Conservation (phyloP, 2,113 vertebrate genomes). For the Pelusios castaneus region DNA sequence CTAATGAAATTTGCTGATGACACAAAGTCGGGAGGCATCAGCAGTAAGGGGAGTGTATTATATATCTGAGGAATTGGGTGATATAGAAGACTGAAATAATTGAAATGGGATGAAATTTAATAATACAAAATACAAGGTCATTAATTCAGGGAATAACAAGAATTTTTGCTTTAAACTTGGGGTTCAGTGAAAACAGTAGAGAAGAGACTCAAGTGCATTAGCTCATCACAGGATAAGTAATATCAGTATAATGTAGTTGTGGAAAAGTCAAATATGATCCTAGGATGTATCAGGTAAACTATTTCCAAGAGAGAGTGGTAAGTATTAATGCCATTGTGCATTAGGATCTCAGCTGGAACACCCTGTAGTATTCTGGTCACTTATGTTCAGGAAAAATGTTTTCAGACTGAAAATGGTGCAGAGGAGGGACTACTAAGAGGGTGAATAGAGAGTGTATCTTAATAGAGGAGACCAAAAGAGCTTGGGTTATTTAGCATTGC, state of each 20-base stretch:
- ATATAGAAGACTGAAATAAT: not conserved
- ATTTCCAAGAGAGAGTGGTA: not conserved
- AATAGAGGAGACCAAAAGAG: not conserved
- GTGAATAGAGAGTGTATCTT: not conserved
- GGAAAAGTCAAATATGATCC: not conserved
- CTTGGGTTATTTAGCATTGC: not conserved
- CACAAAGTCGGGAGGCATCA: not conserved
- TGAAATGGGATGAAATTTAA: not conserved
- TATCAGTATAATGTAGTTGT: not conserved
- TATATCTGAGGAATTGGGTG: not conserved
- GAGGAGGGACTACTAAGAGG: not conserved
- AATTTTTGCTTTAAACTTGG: not conserved
- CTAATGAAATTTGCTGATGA: not conserved
- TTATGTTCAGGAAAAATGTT: not conserved
- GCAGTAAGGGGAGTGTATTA: not conserved
- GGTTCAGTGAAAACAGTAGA: not conserved
- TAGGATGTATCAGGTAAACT: not conserved
- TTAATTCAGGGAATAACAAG: not conserved
- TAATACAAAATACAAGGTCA: not conserved
- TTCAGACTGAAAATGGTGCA: not conserved
- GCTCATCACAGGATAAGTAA: not conserved
- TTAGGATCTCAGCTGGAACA: not conserved
- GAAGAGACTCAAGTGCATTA: not conserved
- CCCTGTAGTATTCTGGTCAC: not conserved
- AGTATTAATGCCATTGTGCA: not conserved